These are phyloP conservation scores for Cladopsammia gracilis DNA, from an alignment of 64 coral and sea anemone species.

Conservation along the genomic window DNA sequence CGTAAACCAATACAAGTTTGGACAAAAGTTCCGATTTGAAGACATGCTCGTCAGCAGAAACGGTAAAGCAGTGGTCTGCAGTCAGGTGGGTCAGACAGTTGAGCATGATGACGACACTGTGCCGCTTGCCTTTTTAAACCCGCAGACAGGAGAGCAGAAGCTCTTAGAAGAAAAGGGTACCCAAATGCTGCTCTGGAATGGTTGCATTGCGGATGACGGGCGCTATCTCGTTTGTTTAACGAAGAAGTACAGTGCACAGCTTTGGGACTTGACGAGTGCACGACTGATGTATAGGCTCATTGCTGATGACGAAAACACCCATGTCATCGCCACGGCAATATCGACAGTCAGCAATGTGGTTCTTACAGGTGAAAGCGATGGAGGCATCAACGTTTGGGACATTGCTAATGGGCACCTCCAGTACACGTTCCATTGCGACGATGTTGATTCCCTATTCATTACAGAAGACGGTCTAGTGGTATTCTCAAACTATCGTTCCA, in stretches of 20 bases:
- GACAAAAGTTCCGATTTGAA: constrained; percentile 48
- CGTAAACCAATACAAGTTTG: constrained; percentile 60
- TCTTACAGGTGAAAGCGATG: constrained; percentile 63
- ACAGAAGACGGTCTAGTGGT: constrained; percentile 47
- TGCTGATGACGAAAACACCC: constrained; percentile 35
- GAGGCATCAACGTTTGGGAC: constrained; percentile 52
- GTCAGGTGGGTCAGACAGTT: constrained; percentile 24
- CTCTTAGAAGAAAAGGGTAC: constrained; percentile 13
- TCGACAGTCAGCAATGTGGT: constrained; percentile 10
- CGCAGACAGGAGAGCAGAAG: constrained; percentile 24
- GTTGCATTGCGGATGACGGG: constrained; percentile 20
- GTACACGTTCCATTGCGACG: constrained; percentile 22
- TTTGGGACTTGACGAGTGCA: constrained; percentile 52
- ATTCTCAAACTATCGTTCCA: constrained; percentile 56
- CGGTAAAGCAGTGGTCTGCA: constrained; percentile 34
- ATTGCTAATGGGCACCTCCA: constrained; percentile 32
- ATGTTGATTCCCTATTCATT: constrained; percentile 31
- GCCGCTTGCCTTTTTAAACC: constrained; percentile 18
- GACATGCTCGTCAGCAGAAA: constrained; percentile 65
- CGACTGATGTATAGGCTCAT: constrained; percentile 3
- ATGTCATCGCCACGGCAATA: constrained; percentile 22
- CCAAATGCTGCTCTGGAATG: constrained; percentile 27
- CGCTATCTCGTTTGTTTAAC: constrained; percentile 38
- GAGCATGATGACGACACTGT: constrained; percentile 44
- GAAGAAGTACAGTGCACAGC: constrained; percentile 24